Conservation (phyloP, 1,140 invertebrate genomes). For the Bombus vancouverensis region DNA sequence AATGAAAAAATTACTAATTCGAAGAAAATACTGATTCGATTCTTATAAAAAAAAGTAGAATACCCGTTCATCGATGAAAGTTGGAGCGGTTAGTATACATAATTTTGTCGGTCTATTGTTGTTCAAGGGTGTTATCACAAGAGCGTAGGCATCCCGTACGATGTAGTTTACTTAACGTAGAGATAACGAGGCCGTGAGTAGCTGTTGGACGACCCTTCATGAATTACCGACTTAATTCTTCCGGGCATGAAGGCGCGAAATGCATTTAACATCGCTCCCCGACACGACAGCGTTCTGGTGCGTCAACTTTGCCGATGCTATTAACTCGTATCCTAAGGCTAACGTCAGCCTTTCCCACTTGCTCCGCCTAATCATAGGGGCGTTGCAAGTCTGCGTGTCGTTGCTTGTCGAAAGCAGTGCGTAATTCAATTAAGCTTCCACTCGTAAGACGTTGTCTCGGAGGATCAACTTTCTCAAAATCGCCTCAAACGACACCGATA, state of each 20-base stretch:
- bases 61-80: too few relatives aligned
- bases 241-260: constrained; percentile 46
- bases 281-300: constrained; percentile 16
- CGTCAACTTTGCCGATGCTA: constrained; percentile 50
- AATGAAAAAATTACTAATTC: not conserved
- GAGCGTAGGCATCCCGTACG: not conserved
- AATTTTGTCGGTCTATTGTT: constrained; percentile 9
- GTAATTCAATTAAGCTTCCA: constrained; percentile 27
- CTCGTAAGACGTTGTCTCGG: not conserved
- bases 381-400: constrained; percentile 4
- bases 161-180: constrained; percentile 48
- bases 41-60: not conserved
- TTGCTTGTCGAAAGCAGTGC: constrained; percentile 31
- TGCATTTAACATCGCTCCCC: constrained; percentile 49
- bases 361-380: not conserved
- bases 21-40: not conserved
- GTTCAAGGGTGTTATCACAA: constrained; percentile 25
- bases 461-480: not conserved
- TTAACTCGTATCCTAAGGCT: constrained; percentile 57
- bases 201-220: constrained; percentile 54
- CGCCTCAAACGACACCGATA: not conserved
- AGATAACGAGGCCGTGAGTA: constrained; percentile 49
- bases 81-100: not conserved
- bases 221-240: constrained; percentile 64
- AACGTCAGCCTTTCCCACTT: constrained; percentile 10